A percentile compares a stretch with the other conserved stretches of the same genome.
These are phyloP conservation scores for Orchesella cincta DNA, from an alignment of 1,140 invertebrate species.

Conservation along the genomic window DNA sequence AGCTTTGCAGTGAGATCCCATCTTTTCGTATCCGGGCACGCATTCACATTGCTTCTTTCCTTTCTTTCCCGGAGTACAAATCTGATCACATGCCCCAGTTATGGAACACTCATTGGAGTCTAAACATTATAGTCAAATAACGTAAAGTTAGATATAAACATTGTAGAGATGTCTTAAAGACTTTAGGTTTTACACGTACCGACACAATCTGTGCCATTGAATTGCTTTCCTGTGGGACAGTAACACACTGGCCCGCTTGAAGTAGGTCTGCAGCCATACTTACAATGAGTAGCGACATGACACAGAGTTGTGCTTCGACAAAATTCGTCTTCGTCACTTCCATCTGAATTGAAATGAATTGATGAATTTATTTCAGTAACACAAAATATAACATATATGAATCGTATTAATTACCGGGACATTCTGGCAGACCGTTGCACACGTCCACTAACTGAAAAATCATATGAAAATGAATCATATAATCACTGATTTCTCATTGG, in stretches of 20 bases:
- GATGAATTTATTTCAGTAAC: background rate
- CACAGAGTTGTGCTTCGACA: constrained; percentile 62
- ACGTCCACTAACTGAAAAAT: constrained; percentile 55
- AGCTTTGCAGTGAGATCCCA: constrained; percentile 63
- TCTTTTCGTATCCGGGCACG: constrained; percentile 65
- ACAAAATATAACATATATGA: too few species aligned
- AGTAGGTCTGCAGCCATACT: constrained; percentile 67
- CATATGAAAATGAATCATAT: background rate
- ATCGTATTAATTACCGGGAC: too few species aligned
- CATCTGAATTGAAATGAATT: background rate
- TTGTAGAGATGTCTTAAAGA: too few species aligned
- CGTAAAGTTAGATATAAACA: too few species aligned
- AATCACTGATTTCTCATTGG: background rate
- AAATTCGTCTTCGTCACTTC: constrained; percentile 60
- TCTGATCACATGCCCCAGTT: constrained; percentile 76
- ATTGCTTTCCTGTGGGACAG: constrained; percentile 71
- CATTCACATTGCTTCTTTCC: constrained; percentile 76
- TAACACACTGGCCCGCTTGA: constrained; percentile 71
- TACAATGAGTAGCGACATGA: constrained; percentile 63
- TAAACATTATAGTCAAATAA: constrained; percentile 55
- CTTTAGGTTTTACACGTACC: constrained; percentile 60
- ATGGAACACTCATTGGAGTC: constrained; percentile 74
- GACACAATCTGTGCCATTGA: constrained; percentile 65
- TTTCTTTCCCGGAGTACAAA: constrained; percentile 69
- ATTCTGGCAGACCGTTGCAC: constrained; percentile 61